phyloP scores from a whole-genome alignment of 2,888 invertebrate species.

The Helleia helle region DNA sequence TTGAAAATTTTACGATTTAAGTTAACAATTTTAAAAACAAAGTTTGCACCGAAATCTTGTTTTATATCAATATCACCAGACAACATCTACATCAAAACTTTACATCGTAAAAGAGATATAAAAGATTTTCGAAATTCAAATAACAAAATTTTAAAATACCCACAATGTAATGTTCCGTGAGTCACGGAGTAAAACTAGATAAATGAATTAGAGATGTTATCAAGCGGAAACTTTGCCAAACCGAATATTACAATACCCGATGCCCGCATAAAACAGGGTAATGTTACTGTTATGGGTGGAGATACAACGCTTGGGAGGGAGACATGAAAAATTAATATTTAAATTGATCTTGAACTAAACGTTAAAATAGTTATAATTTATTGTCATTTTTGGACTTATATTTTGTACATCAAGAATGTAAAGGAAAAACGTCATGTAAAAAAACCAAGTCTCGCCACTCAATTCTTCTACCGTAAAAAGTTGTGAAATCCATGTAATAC shows the following conservation, averaged over 20 bases:
- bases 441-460: too few species aligned
- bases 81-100: slow-evolving; percentile 6
- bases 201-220: slow-evolving; percentile 17
- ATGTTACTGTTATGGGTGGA: slow-evolving; percentile 43
- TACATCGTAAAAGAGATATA: neutral
- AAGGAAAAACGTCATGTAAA: too few species aligned
- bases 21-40: neutral
- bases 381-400: neutral
- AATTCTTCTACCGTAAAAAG: too few species aligned
- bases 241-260: slow-evolving; percentile 20
- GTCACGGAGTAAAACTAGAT: slow-evolving; percentile 2
- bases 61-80: neutral
- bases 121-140: slow-evolving; percentile 2
- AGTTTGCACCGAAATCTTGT: neutral
- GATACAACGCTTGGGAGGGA: slow-evolving; percentile 40
- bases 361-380: slow-evolving; percentile 8
- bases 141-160: slow-evolving; percentile 5
- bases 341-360: slow-evolving; percentile 9
- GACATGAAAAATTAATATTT: slow-evolving; percentile 18
- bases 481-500: too few species aligned
- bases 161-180: slow-evolving; percentile 3
- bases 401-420: too few species aligned
- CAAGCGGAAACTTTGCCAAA: slow-evolving; percentile 20
- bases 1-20: too few species aligned
- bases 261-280: slow-evolving; percentile 26